phyloP scores from a whole-genome alignment of 2,113 vertebrate genomes.

The Glareola pratincola region DNA sequence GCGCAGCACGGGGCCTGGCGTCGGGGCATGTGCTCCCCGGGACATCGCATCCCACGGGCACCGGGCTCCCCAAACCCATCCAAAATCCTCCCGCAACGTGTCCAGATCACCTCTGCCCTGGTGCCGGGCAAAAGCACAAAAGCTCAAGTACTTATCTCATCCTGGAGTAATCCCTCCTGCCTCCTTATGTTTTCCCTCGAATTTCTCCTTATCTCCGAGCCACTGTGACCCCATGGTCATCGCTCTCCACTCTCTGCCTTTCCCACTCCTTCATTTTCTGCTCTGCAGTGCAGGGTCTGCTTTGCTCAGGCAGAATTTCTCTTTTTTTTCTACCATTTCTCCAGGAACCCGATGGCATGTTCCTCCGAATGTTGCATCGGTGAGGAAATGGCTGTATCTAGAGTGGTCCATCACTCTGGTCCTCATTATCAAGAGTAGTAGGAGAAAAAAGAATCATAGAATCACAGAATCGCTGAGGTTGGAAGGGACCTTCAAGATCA shows the following conservation, averaged over 20 bases:
- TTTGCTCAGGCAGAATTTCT: neutral
- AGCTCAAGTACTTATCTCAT: rapidly evolving
- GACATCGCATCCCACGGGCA: rapidly evolving
- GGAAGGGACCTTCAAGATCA: too few species aligned
- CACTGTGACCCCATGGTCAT: neutral
- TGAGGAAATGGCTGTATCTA: neutral
- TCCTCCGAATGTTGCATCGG: neutral
- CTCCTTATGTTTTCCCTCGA: neutral
- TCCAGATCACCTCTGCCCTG: neutral
- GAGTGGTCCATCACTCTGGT: neutral
- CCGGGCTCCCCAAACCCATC: rapidly evolving
- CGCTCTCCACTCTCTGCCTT: neutral
- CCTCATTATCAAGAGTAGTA: neutral
- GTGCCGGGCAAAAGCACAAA: rapidly evolving
- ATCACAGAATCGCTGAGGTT: too few species aligned
- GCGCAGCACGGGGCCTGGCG: rapidly evolving
- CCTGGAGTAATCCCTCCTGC: neutral
- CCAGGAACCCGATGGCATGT: neutral
- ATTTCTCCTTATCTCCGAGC: neutral
- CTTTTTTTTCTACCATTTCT: neutral
- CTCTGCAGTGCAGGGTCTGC: neutral
- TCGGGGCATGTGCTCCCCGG: rapidly evolving
- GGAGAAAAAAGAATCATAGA: neutral
- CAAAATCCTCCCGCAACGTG: rapidly evolving
- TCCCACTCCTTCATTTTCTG: neutral